These are phyloP conservation scores for Agriopis aurantiaria DNA, from an alignment of 2,888 invertebrate genomes.

Conservation along the genomic window DNA sequence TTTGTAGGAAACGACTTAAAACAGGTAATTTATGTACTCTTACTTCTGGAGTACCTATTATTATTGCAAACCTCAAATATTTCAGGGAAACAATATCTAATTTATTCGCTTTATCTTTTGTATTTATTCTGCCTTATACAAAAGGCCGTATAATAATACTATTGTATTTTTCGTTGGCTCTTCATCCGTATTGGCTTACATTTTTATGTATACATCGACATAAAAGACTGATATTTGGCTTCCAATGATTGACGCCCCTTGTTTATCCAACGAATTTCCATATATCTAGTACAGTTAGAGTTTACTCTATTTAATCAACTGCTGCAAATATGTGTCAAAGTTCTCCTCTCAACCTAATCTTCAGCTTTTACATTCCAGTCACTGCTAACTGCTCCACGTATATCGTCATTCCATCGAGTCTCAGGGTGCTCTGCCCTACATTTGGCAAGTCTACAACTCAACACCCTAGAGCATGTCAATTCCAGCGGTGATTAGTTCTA, in stretches of 20 bases:
- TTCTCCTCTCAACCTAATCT: no score
- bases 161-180: neutral
- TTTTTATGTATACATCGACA: neutral
- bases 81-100: slow-evolving; percentile 31
- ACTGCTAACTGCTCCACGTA: no score
- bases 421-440: no score
- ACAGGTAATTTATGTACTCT: slow-evolving; percentile 60
- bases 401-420: no score
- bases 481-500: no score
- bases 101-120: slow-evolving; percentile 30
- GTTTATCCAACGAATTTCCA: neutral
- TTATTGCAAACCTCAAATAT: slow-evolving; percentile 58
- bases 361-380: no score
- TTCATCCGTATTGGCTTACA: neutral
- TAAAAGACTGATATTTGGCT: neutral
- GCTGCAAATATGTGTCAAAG: no score
- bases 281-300: neutral
- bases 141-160: slow-evolving; percentile 14
- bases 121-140: slow-evolving; percentile 19
- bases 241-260: neutral
- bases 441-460: no score
- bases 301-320: no score
- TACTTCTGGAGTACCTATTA: neutral
- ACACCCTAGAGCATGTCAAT: no score
- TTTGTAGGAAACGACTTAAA: slow-evolving; percentile 53